Percentiles rank a stretch among this genome's conserved stretches.
phyloP scores from a whole-genome alignment of 2,888 invertebrate species.

The Campopleginae sp. region DNA sequence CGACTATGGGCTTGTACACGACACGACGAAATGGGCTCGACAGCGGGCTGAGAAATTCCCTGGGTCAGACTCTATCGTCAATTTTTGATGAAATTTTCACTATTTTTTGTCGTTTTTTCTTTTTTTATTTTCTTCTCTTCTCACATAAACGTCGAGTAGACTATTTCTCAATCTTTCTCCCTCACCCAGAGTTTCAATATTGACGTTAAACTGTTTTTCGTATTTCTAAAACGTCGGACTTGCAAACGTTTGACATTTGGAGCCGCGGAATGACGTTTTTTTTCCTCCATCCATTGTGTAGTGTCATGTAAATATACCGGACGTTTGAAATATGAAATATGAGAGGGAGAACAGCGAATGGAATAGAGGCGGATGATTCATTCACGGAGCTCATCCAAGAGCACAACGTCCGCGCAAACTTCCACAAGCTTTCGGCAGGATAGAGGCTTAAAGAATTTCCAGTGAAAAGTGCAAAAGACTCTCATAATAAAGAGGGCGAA shows the following conservation, averaged over 20 bases:
- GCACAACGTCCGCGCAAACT: constrained; percentile 40
- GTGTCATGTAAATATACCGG: background rate
- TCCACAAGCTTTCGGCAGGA: constrained; percentile 17
- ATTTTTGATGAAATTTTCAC: constrained; percentile 59
- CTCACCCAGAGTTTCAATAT: background rate
- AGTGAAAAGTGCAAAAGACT: constrained; percentile 58
- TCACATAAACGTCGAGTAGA: constrained; percentile 16
- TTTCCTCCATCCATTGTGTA: background rate
- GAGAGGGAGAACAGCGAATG: constrained; percentile 23
- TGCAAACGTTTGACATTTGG: background rate
- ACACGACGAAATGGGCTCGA: constrained; percentile 48
- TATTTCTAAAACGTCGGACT: background rate
- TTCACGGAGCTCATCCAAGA: constrained; percentile 51
- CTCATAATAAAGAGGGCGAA: constrained; percentile 30
- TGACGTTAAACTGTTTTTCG: background rate
- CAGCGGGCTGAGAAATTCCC: constrained; percentile 33
- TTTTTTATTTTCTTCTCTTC: background rate
- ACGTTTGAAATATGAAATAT: constrained; percentile 11
- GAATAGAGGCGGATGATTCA: constrained; percentile 48
- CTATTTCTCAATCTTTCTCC: background rate
- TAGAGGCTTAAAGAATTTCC: constrained; percentile 35
- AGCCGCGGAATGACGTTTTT: background rate
- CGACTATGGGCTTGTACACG: constrained; percentile 20
- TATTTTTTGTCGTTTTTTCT: background rate
- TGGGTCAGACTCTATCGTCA: constrained; percentile 57